Evolutionary conservation across 2,888 invertebrate genomes (phyloP).

Genomic region (Sesia apiformis): DNA sequence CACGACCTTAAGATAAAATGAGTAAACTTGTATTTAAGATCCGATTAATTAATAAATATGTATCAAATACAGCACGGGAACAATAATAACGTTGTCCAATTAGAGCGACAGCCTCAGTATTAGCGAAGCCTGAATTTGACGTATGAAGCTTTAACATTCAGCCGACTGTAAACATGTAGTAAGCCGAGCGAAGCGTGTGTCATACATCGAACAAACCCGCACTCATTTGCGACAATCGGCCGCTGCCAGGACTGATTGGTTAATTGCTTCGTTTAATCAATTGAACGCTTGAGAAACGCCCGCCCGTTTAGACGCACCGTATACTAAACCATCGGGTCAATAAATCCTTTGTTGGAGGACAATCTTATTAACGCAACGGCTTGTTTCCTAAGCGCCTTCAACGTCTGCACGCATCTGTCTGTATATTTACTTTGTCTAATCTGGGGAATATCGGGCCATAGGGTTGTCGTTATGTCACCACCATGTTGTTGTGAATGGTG

Average conservation of each 20-base stretch:
- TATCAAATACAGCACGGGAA: no score
- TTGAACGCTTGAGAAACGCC: slow-evolving; percentile 64
- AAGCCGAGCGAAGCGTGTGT: neutral
- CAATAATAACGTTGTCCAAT: no score
- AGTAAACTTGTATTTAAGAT: no score
- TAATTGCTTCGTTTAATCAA: slow-evolving; percentile 75
- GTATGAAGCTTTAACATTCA: neutral
- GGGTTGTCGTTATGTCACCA: no score
- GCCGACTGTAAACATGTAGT: neutral
- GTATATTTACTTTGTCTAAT: no score
- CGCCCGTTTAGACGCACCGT: slow-evolving; percentile 35
- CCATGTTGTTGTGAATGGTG: no score
- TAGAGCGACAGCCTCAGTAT: neutral
- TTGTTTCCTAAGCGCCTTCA: slow-evolving; percentile 7
- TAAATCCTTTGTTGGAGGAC: slow-evolving; percentile 57
- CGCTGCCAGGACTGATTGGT: slow-evolving; percentile 63
- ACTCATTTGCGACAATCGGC: slow-evolving; percentile 66
- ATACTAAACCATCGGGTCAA: slow-evolving; percentile 35
- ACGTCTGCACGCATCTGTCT: no score
- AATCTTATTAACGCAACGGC: slow-evolving; percentile 43
- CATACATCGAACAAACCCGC: slow-evolving; percentile 27
- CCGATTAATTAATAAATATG: no score
- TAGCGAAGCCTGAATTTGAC: neutral
- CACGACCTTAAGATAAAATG: no score
- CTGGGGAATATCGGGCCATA: no score